Evolutionary conservation across 92 coral and sea anemone species (phyloP), one percentile per base, ranked within the genome.

Genomic region (Umimayanthus kanabou): DNA sequence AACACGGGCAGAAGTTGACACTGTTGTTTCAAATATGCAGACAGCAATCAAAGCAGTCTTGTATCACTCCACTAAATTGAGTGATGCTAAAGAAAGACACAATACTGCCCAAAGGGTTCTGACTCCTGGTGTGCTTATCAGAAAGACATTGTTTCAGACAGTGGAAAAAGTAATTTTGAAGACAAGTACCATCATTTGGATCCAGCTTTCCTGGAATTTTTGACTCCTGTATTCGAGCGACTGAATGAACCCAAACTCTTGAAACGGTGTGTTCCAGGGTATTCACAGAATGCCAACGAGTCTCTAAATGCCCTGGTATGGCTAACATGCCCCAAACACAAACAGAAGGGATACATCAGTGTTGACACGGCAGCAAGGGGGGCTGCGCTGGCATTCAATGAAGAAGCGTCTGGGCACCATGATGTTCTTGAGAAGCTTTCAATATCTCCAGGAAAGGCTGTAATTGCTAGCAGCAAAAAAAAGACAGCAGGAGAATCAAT

Each of bases 301-400:
- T 66, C 88, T 20, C 74, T 85, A 53, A 85, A 55, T 85, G 42
- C 89, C 45, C 89, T 85, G 73, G 82, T 85, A n/a, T 85, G 88
- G 88, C 58, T 72, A 39, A 85, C 69, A 26, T 87, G 90, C 82
- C 90, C 90, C 39, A 87, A 87, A 79, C 90, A 87, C 80, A 76
- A 61, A 49, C 81, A 79, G 58, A 87, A 77, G 61, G 85, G 80
- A 0, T 64, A 23, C 43, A 40, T 39, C 39, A 61, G 74, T 42
- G 85, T 87, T 47, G 90, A 79, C 69, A 79, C 85, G 23, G 80
- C 90, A 42, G 90, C 85, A 88, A 83, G 85, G 64, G 53, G 79
- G 45, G 86, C 86, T 49, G 69, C 82, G 22, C 73, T 88, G 79
- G 73, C 74, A 0, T 88, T 88, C 84, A 88, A 80, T 64, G 29